Evolutionary conservation across 2,888 invertebrate genomes (phyloP).

Genomic region (Amblyjoppa fuscipennis): DNA sequence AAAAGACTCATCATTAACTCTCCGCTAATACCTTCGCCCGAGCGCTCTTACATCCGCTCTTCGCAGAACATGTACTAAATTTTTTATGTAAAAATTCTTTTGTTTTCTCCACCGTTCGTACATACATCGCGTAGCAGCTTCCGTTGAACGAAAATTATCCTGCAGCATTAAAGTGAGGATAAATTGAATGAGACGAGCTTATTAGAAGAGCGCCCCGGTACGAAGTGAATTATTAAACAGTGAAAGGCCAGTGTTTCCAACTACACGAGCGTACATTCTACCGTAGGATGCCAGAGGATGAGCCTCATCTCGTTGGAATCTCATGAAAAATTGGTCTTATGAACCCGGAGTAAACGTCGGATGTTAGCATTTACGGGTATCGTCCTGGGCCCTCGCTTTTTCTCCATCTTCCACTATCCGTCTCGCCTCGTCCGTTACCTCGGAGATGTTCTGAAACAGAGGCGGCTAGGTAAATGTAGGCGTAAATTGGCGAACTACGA

Average conservation of each 20-base stretch:
- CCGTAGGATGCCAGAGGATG: background rate
- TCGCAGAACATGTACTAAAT: background rate
- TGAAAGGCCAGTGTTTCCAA: background rate
- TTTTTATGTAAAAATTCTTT: conserved; percentile 18
- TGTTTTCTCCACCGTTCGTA: background rate
- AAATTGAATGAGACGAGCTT: conserved; percentile 49
- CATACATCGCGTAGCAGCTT: background rate
- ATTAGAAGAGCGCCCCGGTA: conserved; percentile 27
- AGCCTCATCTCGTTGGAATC: conserved; percentile 21
- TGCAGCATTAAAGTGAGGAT: conserved; percentile 26
- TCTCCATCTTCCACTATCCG: background rate
- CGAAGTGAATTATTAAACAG: conserved; percentile 30
- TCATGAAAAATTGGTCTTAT: conserved; percentile 51
- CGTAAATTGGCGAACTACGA: conserved; percentile 54
- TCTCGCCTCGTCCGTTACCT: background rate
- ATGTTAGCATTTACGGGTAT: conserved; percentile 19
- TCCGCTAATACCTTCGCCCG: background rate
- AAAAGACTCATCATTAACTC: background rate
- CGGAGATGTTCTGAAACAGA: conserved; percentile 2
- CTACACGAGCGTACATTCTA: background rate
- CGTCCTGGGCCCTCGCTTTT: background rate
- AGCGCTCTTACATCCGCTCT: background rate
- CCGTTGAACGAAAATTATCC: conserved; percentile 18
- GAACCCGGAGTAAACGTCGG: conserved; percentile 9
- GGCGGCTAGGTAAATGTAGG: background rate